phyloP scores from a whole-genome alignment of 1,140 invertebrate genomes.

The Apis laboriosa region DNA sequence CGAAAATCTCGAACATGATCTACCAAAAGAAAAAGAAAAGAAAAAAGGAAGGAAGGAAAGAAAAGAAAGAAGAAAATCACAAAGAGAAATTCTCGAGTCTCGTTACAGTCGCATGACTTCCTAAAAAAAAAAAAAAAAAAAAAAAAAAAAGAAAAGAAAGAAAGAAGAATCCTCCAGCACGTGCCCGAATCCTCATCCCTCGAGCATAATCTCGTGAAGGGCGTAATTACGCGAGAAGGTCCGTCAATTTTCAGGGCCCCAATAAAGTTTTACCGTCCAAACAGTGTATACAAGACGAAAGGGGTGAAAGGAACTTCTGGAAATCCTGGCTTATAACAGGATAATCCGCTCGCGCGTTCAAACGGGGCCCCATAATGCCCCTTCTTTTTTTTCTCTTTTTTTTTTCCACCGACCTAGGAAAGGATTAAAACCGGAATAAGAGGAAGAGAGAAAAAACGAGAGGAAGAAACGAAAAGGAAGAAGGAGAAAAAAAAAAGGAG shows the following conservation, averaged over 20 bases:
- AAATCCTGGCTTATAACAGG: conserved; percentile 21
- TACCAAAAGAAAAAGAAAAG: too few relatives aligned
- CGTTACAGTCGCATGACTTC: background rate
- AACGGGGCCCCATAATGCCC: conserved; percentile 1
- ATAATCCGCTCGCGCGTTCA: conserved; percentile 29
- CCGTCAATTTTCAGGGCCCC: background rate
- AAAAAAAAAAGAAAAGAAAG: background rate
- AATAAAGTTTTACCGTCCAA: conserved; percentile 37
- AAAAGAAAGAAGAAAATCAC: background rate
- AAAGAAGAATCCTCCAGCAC: background rate
- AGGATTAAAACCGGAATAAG: background rate
- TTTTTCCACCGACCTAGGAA: background rate
- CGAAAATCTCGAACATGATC: too few relatives aligned
- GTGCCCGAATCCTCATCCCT: background rate
- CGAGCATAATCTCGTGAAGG: background rate
- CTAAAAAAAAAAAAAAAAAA: background rate
- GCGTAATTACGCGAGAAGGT: background rate
- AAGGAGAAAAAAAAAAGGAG: background rate
- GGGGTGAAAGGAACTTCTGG: background rate
- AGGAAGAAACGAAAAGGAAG: background rate
- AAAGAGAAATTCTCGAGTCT: background rate
- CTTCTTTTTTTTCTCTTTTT: conserved; percentile 24
- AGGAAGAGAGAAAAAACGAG: background rate
- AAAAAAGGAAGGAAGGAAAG: too few relatives aligned
- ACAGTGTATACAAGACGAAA: background rate